Base-by-base conservation (phyloP, 2,113 vertebrate species). In the Mandrillus leucophaeus region DNA sequence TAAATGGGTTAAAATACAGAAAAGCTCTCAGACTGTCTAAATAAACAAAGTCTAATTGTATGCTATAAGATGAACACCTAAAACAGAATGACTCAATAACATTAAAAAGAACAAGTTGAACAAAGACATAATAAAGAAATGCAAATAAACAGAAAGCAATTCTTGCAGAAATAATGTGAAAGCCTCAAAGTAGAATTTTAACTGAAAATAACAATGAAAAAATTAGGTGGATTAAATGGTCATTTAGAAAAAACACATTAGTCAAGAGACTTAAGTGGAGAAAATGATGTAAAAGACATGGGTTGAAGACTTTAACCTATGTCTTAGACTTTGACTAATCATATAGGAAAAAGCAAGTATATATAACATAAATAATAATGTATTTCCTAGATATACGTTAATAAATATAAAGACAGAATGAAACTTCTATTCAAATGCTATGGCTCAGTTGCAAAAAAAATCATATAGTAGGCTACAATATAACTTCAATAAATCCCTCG, bases 1-100 rank as follows among this genome's bases (percentile, higher is more conserved):
- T 95, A 97, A 95, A 93, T 75, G 92, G 59, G 45, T 90, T 95
- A 97, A 97, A 97, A 97, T 3, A 94, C 45, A 93, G 81, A 73
- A 83, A 95, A 88, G 35, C 72, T 70, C 59, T 89, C 57, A 75
- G 45, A 73, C n/a, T 93, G 32, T 95, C 90, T 94, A 97, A 96
- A 95, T 84, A 93, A 93, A 87, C 84, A 89, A 87, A 96, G 16
- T 45, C 64, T 94, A 97, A 92, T 78, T 84, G 52, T 22, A 88
- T 76, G 45, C 48, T 64, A 0, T 57, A 76, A 87, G 79, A 95
- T 90, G 96, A 97, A 91, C 43, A 95, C 78, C 88, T 82, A 93
- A 88, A 59, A 84, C 45, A 97, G 78, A 97, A 91, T 86, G 91
- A 93, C 48, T 97, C 86, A 61, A 48, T 55, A 83, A 88, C 61